Conservation (phyloP, 2,888 invertebrate species). For the Eupithecia exiguata region DNA sequence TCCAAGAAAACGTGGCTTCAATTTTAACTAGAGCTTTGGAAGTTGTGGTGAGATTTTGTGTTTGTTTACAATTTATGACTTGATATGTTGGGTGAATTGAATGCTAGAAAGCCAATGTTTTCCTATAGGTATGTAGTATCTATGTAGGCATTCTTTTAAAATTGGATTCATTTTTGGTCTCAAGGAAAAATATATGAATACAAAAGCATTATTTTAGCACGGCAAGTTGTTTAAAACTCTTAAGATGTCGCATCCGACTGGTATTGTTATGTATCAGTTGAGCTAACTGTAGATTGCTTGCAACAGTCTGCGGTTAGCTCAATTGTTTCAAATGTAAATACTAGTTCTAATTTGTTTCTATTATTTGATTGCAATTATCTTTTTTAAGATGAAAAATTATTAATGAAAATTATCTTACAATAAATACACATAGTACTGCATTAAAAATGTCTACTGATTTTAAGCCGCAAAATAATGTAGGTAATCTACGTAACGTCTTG, state of each 20-base stretch:
- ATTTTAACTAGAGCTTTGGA: slow-evolving; percentile 22
- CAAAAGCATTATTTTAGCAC: not conserved
- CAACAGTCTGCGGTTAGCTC: no score
- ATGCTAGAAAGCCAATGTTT: not conserved
- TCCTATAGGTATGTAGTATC: no score
- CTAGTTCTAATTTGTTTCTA: no score
- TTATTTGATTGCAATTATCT: no score
- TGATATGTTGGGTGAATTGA: not conserved
- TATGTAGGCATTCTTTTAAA: not conserved
- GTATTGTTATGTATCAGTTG: no score
- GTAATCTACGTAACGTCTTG: not conserved
- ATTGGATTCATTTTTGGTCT: not conserved
- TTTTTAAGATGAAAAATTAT: no score
- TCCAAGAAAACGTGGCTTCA: slow-evolving; percentile 32
- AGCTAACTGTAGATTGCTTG: no score
- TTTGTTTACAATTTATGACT: not conserved
- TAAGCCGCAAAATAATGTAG: not conserved
- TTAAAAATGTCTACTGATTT: not conserved
- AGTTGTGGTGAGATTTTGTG: slow-evolving; percentile 16
- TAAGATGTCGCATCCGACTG: no score
- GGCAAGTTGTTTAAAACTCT: not conserved
- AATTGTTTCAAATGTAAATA: no score
- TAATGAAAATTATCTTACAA: not conserved
- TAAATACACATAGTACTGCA: not conserved
- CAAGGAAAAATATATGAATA: not conserved